Percentiles rank a stretch among this genome's conserved stretches.
Evolutionary conservation across 2,888 invertebrate species (phyloP).

Genomic region (Clanis bilineata): DNA sequence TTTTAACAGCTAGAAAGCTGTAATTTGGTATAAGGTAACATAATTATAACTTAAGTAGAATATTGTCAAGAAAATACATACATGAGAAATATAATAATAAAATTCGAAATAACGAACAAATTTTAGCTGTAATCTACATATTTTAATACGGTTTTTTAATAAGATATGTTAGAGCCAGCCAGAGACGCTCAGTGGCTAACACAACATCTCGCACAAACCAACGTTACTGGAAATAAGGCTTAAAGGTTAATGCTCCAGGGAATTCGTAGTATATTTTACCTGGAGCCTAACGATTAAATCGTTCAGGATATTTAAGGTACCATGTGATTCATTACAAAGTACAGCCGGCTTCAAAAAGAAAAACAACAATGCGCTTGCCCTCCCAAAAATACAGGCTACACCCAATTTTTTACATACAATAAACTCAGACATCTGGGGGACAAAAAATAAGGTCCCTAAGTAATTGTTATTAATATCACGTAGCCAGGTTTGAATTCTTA

Average conservation of each 20-base stretch:
- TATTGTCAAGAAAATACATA: too few relatives aligned
- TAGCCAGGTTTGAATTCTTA: not conserved
- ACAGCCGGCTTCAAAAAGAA: not conserved
- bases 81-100: too few relatives aligned
- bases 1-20: too few relatives aligned
- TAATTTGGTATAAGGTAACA: too few relatives aligned
- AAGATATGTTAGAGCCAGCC: too few relatives aligned
- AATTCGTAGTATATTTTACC: slow-evolving; percentile 3
- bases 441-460: not conserved
- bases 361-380: slow-evolving; percentile 1
- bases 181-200: too few relatives aligned
- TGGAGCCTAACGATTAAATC: not conserved
- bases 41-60: too few relatives aligned
- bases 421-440: not conserved
- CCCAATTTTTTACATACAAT: not conserved
- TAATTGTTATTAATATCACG: slow-evolving; percentile 4
- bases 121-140: too few relatives aligned
- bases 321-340: slow-evolving; percentile 5
- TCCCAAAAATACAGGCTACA: slow-evolving; percentile 3
- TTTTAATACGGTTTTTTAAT: too few relatives aligned
- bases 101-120: too few relatives aligned
- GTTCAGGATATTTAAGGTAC: not conserved
- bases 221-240: not conserved
- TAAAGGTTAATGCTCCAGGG: slow-evolving; percentile 6
- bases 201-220: not conserved